A percentile compares a stretch with the other conserved stretches of the same genome.
Conservation (phyloP, 2,113 vertebrate species). For the Butorides virescens region DNA sequence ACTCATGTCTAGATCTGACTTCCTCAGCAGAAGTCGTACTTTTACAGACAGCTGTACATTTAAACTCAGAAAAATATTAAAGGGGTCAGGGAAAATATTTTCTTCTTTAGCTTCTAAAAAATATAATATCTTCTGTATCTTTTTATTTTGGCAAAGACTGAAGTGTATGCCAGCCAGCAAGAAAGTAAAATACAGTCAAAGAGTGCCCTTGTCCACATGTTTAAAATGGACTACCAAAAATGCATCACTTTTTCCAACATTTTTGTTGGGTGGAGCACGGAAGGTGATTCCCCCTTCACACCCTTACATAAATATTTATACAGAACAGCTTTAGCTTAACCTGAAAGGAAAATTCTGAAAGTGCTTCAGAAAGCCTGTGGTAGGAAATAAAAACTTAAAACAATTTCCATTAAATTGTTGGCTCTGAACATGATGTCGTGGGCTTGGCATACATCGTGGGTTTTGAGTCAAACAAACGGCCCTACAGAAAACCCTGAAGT, state of each 20-base stretch:
- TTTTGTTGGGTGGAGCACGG: conserved; percentile 11
- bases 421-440: not conserved
- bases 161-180: conserved; percentile 17
- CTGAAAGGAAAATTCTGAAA: conserved; percentile 56
- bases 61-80: not conserved
- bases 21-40: not conserved
- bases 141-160: conserved; percentile 6
- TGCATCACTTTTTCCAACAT: conserved; percentile 57
- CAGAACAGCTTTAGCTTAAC: conserved; percentile 31
- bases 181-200: conserved; percentile 42
- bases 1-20: not conserved
- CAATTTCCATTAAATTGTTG: conserved; percentile 62
- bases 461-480: conserved; percentile 23
- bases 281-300: conserved; percentile 63
- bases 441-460: not conserved
- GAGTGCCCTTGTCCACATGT: conserved; percentile 48
- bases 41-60: not conserved
- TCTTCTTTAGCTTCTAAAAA: not conserved
- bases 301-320: conserved; percentile 55
- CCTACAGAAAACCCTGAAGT: conserved; percentile 31
- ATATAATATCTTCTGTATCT: conserved; percentile 8
- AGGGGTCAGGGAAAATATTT: not conserved
- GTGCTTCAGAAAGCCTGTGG: conserved; percentile 44
- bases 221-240: conserved; percentile 52
- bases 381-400: conserved; percentile 58